Percentiles rank a stretch among this genome's conserved stretches.
phyloP scores from a whole-genome alignment of 2,113 vertebrate genomes.

The Tupaia tana region DNA sequence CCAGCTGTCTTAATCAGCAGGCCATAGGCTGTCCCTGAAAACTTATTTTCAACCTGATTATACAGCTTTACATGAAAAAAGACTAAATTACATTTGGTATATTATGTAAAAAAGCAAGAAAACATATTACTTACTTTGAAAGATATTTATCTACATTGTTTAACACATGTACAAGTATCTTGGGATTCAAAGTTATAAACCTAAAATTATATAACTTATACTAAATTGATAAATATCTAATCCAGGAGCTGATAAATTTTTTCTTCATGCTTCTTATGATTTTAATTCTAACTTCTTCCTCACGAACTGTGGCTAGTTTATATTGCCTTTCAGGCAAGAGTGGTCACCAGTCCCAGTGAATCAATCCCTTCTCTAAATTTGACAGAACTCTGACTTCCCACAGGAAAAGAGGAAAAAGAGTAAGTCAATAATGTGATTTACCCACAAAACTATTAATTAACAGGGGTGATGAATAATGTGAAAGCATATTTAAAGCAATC shows the following conservation, averaged over 20 bases:
- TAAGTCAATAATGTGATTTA: not conserved
- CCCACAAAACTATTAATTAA: slow-evolving; percentile 8
- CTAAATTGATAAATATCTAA: not conserved
- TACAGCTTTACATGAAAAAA: slow-evolving; percentile 20
- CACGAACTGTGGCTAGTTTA: not conserved
- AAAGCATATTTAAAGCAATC: not conserved
- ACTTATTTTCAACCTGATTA: not conserved
- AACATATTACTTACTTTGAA: not conserved
- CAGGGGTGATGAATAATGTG: not conserved
- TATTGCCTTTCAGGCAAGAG: not conserved
- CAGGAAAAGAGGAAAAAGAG: not conserved
- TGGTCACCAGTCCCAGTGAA: not conserved
- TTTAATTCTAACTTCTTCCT: not conserved
- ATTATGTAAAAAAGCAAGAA: not conserved
- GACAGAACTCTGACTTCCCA: not conserved
- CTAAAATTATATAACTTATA: not conserved
- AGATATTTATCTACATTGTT: not conserved
- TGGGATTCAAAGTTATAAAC: not conserved
- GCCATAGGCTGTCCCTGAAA: not conserved
- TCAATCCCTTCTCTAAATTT: not conserved
- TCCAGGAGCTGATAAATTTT: not conserved
- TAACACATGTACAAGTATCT: not conserved
- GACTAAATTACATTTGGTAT: not conserved
- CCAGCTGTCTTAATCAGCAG: too few relatives aligned
- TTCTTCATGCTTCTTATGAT: not conserved